phyloP scores from a whole-genome alignment of 37 sponge, comb jelly and placozoan genomes.

The Petrosia ficiformis region DNA sequence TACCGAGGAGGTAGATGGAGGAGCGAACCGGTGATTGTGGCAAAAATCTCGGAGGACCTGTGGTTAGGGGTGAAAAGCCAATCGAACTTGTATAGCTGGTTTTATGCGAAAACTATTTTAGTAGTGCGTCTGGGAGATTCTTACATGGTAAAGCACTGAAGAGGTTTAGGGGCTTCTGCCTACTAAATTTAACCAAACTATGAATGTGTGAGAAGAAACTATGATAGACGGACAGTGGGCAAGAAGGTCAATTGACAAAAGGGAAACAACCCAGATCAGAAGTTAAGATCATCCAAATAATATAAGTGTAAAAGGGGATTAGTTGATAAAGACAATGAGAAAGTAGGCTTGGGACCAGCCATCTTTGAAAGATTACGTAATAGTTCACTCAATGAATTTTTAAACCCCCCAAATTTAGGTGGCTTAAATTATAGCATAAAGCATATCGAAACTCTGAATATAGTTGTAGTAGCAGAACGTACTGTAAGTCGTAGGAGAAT shows the following conservation, averaged over 20 bases:
- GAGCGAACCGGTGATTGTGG: conserved; percentile 88
- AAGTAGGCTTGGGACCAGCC: conserved; percentile 93
- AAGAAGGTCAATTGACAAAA: conserved; percentile 77
- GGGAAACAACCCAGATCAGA: conserved; percentile 80
- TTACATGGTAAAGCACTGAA: conserved; percentile 72
- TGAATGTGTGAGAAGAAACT: conserved; percentile 65
- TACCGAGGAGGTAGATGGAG: conserved; percentile 36
- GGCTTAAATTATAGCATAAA: conserved; percentile 53
- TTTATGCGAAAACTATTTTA: conserved; percentile 89
- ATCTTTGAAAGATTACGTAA: conserved; percentile 88
- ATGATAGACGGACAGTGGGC: conserved; percentile 65
- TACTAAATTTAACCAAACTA: conserved; percentile 50
- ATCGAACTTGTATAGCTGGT: conserved; percentile 95
- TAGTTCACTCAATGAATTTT: conserved; percentile 66
- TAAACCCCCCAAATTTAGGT: conserved; percentile 63
- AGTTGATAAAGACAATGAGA: conserved; percentile 53
- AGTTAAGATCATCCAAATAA: conserved; percentile 64
- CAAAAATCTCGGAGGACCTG: conserved; percentile 91
- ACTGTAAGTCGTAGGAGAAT: conserved; percentile 52
- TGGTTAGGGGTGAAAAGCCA: conserved; percentile 83
- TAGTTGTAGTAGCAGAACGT: conserved; percentile 80
- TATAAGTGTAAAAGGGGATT: conserved; percentile 61
- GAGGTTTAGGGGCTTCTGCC: conserved; percentile 17
- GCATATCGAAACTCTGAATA: conserved; percentile 67
- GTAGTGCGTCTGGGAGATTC: conserved; percentile 61